Conservation (phyloP, 2,113 vertebrate species). For the Piaya cayana region DNA sequence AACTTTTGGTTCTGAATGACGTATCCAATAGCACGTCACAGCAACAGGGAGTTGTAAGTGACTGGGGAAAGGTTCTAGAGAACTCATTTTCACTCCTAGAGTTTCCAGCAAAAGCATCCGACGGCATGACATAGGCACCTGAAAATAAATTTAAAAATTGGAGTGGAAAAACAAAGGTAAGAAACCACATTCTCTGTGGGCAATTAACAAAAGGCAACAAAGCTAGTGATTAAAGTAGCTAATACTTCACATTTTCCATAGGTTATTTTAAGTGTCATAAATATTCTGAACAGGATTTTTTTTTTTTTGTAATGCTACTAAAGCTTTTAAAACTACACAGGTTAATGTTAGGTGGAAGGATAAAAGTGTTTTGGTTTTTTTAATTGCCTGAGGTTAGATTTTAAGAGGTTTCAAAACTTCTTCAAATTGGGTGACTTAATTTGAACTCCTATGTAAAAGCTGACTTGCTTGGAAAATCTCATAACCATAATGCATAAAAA, state of each 20-base stretch:
- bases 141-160: neutral
- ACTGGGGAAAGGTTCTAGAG: constrained; percentile 65
- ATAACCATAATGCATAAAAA: neutral
- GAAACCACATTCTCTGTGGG: neutral
- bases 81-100: constrained; percentile 67
- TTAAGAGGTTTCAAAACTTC: neutral
- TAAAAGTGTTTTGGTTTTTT: neutral
- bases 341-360: neutral
- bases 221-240: neutral
- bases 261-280: neutral
- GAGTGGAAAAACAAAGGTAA: neutral
- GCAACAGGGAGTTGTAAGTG: constrained; percentile 76
- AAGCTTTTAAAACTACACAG: neutral
- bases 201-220: neutral
- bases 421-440: neutral
- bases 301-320: neutral
- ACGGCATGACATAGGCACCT: constrained; percentile 62
- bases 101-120: constrained; percentile 77
- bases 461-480: neutral
- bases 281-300: neutral
- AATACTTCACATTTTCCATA: neutral
- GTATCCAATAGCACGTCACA: constrained; percentile 83
- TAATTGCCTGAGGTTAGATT: neutral
- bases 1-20: constrained; percentile 64
- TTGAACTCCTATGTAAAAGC: neutral